phyloP scores from a whole-genome alignment of 2,113 vertebrate genomes.

The Nothocercus nigrocapillus region DNA sequence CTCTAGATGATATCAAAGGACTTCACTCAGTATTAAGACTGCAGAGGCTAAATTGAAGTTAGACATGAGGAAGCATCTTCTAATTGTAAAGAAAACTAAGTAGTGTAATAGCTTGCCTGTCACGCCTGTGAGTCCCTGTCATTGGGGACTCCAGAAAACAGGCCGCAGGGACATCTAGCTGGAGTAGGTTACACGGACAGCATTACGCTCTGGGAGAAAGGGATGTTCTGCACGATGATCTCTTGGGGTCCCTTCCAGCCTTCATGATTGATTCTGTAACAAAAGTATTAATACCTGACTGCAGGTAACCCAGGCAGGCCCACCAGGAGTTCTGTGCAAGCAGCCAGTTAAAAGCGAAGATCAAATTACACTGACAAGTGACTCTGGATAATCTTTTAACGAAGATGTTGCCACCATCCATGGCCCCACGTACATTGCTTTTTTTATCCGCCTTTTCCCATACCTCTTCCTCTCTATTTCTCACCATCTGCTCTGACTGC shows the following conservation, averaged over 20 bases:
- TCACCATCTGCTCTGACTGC: neutral
- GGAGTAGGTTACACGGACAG: fast-evolving
- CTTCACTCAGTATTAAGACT: neutral
- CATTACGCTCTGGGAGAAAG: neutral
- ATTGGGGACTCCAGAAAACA: neutral
- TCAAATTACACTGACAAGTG: neutral
- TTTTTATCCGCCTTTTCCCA: neutral
- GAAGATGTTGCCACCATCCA: neutral
- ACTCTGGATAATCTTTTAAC: neutral
- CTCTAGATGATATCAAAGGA: neutral
- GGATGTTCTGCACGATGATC: neutral
- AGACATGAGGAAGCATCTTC: neutral
- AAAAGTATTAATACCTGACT: neutral
- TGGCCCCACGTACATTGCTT: neutral
- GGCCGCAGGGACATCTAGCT: neutral
- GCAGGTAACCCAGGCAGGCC: neutral
- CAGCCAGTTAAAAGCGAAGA: neutral
- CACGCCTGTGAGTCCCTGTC: neutral
- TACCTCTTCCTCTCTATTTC: neutral
- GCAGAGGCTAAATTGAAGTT: neutral
- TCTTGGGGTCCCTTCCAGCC: neutral
- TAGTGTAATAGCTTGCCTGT: neutral
- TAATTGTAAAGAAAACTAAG: neutral
- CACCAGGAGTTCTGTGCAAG: neutral
- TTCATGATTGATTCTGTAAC: neutral